A percentile compares a stretch with the other conserved stretches of the same genome.
Evolutionary conservation across 1,140 invertebrate species (phyloP).

Genomic region (Drosophila mojavensis): DNA sequence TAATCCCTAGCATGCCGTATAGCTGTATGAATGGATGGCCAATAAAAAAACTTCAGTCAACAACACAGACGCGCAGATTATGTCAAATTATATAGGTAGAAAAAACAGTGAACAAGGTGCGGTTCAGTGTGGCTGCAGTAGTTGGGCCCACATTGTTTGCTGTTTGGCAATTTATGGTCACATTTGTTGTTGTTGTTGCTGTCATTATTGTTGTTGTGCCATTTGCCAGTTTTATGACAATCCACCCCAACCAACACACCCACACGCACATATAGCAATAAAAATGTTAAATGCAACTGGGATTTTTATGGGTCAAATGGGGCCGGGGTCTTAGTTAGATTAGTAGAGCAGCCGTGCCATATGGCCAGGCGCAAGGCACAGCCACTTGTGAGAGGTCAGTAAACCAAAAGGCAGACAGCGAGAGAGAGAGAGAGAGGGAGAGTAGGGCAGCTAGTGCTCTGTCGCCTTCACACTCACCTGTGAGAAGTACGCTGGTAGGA

Average conservation of each 20-base stretch:
- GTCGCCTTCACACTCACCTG: conserved; percentile 87
- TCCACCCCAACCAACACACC: not conserved
- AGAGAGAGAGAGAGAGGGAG: not conserved
- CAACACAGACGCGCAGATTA: conserved; percentile 66
- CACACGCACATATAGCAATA: conserved; percentile 23
- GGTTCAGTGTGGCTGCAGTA: not conserved
- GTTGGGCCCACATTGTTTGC: not conserved
- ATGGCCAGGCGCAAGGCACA: conserved; percentile 45
- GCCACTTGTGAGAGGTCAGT: conserved; percentile 20
- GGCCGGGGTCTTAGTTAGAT: conserved; percentile 39
- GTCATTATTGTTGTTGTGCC: conserved; percentile 28
- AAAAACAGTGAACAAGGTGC: conserved; percentile 59
- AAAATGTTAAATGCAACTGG: conserved; percentile 62
- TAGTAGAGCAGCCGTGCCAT: conserved; percentile 52
- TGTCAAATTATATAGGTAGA: conserved; percentile 72
- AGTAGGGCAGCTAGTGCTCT: not conserved
- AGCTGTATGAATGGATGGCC: conserved; percentile 31
- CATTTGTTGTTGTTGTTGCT: conserved; percentile 22
- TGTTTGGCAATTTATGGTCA: not conserved
- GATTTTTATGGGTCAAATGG: conserved; percentile 64
- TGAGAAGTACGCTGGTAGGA: conserved; percentile 93
- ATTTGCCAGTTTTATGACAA: conserved; percentile 69
- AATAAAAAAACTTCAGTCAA: conserved; percentile 34
- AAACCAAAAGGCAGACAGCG: no score
- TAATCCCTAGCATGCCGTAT: conserved; percentile 39